Base-by-base conservation (phyloP, 2,113 vertebrate genomes). In the Cyanocitta stelleri region DNA sequence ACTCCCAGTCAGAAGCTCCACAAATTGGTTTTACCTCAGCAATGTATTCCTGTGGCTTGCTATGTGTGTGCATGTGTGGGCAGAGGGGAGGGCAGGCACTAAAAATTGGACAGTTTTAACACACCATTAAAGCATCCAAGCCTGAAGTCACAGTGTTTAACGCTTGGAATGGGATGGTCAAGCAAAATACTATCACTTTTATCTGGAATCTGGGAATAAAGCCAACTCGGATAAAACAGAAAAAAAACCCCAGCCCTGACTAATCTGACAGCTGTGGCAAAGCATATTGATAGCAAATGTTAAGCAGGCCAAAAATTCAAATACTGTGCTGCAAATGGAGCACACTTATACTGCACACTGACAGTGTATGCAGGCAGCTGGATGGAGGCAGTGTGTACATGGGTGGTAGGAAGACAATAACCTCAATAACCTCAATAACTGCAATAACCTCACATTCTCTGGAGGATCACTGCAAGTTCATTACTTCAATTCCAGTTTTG, bases 61-160 rank as follows among this genome's bases (percentile, higher is more conserved):
- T 85, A 51, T 77, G 90, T 66, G 32, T 37, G 27, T 63, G 66
- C 33, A 12, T 55, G 35, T 58, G 49, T 58, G 94, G 91, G 96
- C 91, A 97, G 89, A 96, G 75, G 52, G 39, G 79, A 84, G 69
- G 56, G 56, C 35, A 91, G 64, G 49, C 61, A 95, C 62, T 91
- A 85, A 96, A 97, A 97, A 96, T 51, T 96, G 95, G 92, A 96
- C 87, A 95, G 92, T 94, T 97, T 97, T 96, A 97, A 93, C 91
- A 94, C 88, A 95, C 93, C 73, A 97, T 96, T 97, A 97, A 87
- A 97, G 96, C 94, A 95, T 97, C 87, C 41, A 95, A 97, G 97
- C 97, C 97, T 97, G 95, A 97, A 98, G 97, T 92, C 97, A 96
- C 89, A 94, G 79, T 96, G 95, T 97, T 98, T 98, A 98, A 97